These are phyloP conservation scores for Epizoanthus ramosus DNA, from an alignment of 92 coral and sea anemone species.

Conservation along the genomic window DNA sequence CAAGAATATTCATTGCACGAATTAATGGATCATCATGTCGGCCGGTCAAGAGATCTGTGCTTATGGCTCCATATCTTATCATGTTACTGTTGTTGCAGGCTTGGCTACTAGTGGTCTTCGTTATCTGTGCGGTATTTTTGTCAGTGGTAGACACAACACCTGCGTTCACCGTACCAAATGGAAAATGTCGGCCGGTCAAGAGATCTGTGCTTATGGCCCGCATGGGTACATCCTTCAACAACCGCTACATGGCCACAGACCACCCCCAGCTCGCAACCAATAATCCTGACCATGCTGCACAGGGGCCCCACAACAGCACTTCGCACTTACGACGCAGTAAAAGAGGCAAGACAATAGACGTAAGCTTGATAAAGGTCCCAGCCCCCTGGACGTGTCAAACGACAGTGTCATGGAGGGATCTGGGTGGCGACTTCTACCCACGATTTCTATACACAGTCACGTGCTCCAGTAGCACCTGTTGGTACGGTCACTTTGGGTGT, in stretches of 20 bases:
- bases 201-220: conserved; percentile 63
- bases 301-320: neutral
- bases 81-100: conserved; percentile 18
- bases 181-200: conserved; percentile 64
- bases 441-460: conserved; percentile 61
- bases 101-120: neutral
- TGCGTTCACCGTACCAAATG: conserved; percentile 26
- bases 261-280: conserved; percentile 27
- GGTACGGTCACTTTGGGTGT: conserved; percentile 71
- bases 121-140: conserved; percentile 6
- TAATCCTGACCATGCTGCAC: conserved; percentile 41
- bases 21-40: too few species aligned
- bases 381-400: conserved; percentile 76
- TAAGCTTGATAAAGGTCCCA: conserved; percentile 49
- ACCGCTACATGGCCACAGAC: conserved; percentile 77
- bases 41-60: too few species aligned
- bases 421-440: conserved; percentile 69
- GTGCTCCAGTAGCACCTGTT: conserved; percentile 61
- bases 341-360: conserved; percentile 38
- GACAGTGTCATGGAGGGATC: conserved; percentile 49
- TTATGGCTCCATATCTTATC: neutral
- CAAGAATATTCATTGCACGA: too few species aligned
- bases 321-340: conserved; percentile 13
- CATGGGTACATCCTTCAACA: conserved; percentile 64
- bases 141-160: conserved; percentile 42